These are phyloP conservation scores for Drosophila aff. DNA, from an alignment of 1,140 invertebrate species.

Conservation along the genomic window DNA sequence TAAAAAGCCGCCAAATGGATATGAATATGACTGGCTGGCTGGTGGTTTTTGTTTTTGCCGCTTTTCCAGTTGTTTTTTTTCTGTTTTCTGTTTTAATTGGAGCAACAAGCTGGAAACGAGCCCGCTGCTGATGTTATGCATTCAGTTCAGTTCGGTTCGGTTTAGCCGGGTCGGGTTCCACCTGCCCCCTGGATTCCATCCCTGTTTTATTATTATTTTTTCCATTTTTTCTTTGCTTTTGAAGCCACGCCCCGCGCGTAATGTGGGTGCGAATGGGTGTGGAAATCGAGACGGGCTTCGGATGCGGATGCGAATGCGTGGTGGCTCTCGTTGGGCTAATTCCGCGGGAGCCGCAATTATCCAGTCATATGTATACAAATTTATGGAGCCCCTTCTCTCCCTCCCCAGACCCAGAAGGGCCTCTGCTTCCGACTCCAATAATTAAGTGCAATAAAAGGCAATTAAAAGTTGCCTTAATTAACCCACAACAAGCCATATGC, in stretches of 20 bases:
- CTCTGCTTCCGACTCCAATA: slow-evolving; percentile 23
- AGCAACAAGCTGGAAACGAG: slow-evolving; percentile 44
- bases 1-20: slow-evolving; percentile 53
- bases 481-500: slow-evolving; percentile 36
- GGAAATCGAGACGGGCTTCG: slow-evolving; percentile 12
- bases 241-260: slow-evolving; percentile 40
- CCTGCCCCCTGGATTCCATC: slow-evolving; percentile 33
- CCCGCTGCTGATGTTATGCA: slow-evolving; percentile 27
- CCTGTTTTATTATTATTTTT: not conserved
- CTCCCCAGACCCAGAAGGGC: slow-evolving; percentile 2
- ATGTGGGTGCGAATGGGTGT: slow-evolving; percentile 49
- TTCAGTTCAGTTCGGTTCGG: slow-evolving; percentile 23
- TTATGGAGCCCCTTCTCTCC: slow-evolving; percentile 6
- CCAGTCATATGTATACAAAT: slow-evolving; percentile 43
- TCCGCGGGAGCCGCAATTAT: slow-evolving; percentile 37
- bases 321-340: slow-evolving; percentile 44
- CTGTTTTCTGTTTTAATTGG: slow-evolving; percentile 38
- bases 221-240: not conserved
- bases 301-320: slow-evolving; percentile 26
- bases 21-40: slow-evolving; percentile 39
- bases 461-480: slow-evolving; percentile 42
- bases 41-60: slow-evolving; percentile 30
- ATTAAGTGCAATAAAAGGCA: slow-evolving; percentile 55
- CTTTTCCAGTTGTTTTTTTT: slow-evolving; percentile 38
- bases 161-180: slow-evolving; percentile 9